Conservation (phyloP, 2,113 vertebrate species). For the Panthera uncia region DNA sequence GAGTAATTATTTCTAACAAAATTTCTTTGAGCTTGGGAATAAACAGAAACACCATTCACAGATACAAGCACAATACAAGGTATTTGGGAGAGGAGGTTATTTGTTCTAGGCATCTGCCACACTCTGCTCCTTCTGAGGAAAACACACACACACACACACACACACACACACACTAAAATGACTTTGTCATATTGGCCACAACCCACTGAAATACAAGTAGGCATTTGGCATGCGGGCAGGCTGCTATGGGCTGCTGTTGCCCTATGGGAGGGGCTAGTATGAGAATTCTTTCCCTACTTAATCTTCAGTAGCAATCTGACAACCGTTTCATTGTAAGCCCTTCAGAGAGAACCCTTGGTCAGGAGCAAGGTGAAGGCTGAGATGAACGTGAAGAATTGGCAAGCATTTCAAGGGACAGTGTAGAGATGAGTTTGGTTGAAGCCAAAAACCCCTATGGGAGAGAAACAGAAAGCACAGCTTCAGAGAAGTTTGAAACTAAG, state of each 20-base stretch:
- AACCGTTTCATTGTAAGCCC: neutral
- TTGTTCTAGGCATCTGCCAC: neutral
- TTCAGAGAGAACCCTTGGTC: neutral
- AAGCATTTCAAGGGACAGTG: neutral
- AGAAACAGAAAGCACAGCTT: neutral
- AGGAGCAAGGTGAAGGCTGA: neutral
- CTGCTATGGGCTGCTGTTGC: neutral
- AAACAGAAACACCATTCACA: neutral
- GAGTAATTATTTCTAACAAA: neutral
- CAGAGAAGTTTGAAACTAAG: neutral
- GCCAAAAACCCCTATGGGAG: neutral
- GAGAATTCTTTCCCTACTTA: neutral
- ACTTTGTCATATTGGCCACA: neutral
- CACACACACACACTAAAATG: neutral
- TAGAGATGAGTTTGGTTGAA: neutral
- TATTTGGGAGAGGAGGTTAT: neutral
- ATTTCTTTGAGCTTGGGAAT: neutral
- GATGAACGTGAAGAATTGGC: neutral
- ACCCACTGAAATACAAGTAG: neutral
- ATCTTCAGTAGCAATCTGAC: neutral
- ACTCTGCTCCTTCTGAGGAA: neutral
- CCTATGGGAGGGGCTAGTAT: neutral
- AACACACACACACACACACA: neutral
- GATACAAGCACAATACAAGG: neutral
- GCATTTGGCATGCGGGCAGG: too few relatives aligned